phyloP scores from a whole-genome alignment of 1,140 invertebrate species.

The Eupeodes corollae region DNA sequence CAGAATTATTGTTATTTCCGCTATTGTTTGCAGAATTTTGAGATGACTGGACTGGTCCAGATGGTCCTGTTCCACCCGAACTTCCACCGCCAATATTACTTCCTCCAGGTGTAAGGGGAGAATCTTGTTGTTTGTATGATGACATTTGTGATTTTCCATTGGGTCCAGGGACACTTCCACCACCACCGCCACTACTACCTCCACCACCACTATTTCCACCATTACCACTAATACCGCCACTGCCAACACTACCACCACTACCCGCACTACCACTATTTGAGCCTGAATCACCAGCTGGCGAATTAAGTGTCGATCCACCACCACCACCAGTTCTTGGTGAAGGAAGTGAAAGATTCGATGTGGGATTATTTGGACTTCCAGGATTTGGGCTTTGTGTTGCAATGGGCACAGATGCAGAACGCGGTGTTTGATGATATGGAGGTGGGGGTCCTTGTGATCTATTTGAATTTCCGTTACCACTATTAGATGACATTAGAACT shows the following conservation, averaged over 20 bases:
- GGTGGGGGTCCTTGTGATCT: conserved; percentile 75
- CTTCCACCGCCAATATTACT: background rate
- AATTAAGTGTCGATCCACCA: conserved; percentile 44
- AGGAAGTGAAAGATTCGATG: conserved; percentile 56
- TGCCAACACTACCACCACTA: too few species aligned
- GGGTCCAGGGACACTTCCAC: background rate
- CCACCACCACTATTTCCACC: conserved; percentile 6
- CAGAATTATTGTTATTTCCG: background rate
- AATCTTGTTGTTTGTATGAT: background rate
- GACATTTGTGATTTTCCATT: background rate
- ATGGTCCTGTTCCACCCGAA: background rate
- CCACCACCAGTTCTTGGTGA: conserved; percentile 55
- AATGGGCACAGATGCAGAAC: conserved; percentile 74
- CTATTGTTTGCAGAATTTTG: too few species aligned
- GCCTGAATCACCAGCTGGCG: conserved; percentile 40
- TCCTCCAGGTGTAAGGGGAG: background rate
- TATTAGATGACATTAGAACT: conserved; percentile 20
- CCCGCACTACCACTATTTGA: conserved; percentile 29
- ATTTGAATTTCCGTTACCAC: conserved; percentile 40
- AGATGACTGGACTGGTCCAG: too few species aligned
- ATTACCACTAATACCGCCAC: conserved; percentile 12
- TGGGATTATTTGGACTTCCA: conserved; percentile 57
- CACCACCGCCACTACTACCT: background rate
- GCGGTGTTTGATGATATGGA: conserved; percentile 68
- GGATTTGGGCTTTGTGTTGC: conserved; percentile 60